Evolutionary conservation across 1,140 invertebrate genomes (phyloP), one percentile per base, ranked within the genome.

Genomic region (Luehdorfia chinensis): DNA sequence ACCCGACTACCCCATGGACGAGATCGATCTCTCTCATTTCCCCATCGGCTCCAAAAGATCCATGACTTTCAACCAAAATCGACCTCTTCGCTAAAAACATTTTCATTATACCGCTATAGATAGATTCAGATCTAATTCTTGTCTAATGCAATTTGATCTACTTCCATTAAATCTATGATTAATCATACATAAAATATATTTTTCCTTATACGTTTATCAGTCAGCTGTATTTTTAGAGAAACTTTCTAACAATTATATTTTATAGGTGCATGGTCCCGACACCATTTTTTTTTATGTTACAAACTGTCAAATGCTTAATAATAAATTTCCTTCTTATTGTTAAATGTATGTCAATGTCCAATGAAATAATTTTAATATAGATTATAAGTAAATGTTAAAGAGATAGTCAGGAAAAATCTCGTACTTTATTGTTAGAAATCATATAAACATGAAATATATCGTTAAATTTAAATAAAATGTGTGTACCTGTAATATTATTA

Each of bases 1-100:
- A 52, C 66, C 71, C 1, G 76, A 84, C 59, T 80, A 73, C 66
- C 76, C 76, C 46, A 84, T 84, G 74, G 79, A 83, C 36, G 78
- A 85, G 55, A 85, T 85, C 45, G 81, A 85, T 49, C 68, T 81
- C 3, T 85, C 81, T 3, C 70, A 66, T 12, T 80, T 84, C 55
- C 81, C 81, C 34, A 80, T 81, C 44, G 79, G 81, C 44, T 79
- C 78, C 15, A 81, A 81, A 13, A 59, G 81, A 5, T 78, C 78
- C 14, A 55, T 50, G 16, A 31, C 39, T n/a, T 43, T 43, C 15
- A 28, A 28, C n/a, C 25, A 43, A 27, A 43, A 43, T 18, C 14
- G 39, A 16, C 25, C 34, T n/a, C 33, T 36, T 1, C 31, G 31
- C 11, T 33, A 33, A 33, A n/a, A 15, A 1, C 5, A 14, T 4